These are phyloP conservation scores for Drosophila punjabiensis DNA, from an alignment of 1,140 invertebrate species.

Conservation along the genomic window DNA sequence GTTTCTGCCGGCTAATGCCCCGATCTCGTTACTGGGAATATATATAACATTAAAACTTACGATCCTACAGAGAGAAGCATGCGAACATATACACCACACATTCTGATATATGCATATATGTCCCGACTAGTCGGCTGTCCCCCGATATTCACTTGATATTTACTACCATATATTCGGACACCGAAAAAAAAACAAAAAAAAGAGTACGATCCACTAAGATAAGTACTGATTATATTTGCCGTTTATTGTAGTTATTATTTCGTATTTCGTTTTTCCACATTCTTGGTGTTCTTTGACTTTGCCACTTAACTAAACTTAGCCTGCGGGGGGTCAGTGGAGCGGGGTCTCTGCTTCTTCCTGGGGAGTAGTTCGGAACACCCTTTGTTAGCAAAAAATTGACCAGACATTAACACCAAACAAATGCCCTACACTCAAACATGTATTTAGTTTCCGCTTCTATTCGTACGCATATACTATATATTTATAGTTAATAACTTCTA, in stretches of 20 bases:
- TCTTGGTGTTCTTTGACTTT: conserved; percentile 75
- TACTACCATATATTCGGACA: conserved; percentile 20
- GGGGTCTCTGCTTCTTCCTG: neutral
- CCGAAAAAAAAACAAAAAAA: conserved; percentile 41
- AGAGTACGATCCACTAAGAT: conserved; percentile 33
- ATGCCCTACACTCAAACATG: conserved; percentile 52
- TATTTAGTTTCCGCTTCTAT: conserved; percentile 8
- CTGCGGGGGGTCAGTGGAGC: conserved; percentile 11
- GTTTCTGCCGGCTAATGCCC: too few species aligned
- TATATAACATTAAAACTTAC: conserved; percentile 75
- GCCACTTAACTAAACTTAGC: conserved; percentile 58
- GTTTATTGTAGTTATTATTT: conserved; percentile 10
- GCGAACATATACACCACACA: conserved; percentile 14
- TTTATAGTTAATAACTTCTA: conserved; percentile 56
- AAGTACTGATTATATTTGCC: conserved; percentile 67
- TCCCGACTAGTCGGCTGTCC: neutral
- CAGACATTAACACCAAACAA: conserved; percentile 75
- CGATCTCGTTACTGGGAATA: conserved; percentile 20
- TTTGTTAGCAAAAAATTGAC: conserved; percentile 66
- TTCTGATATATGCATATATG: conserved; percentile 25
- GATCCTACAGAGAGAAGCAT: conserved; percentile 41
- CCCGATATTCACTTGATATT: conserved; percentile 33
- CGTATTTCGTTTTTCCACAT: conserved; percentile 5
- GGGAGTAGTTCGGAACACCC: conserved; percentile 9
- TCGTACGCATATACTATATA: conserved; percentile 3